These are phyloP conservation scores for Poecilia picta DNA, from an alignment of 2,797 vertebrate genomes.

Conservation along the genomic window DNA sequence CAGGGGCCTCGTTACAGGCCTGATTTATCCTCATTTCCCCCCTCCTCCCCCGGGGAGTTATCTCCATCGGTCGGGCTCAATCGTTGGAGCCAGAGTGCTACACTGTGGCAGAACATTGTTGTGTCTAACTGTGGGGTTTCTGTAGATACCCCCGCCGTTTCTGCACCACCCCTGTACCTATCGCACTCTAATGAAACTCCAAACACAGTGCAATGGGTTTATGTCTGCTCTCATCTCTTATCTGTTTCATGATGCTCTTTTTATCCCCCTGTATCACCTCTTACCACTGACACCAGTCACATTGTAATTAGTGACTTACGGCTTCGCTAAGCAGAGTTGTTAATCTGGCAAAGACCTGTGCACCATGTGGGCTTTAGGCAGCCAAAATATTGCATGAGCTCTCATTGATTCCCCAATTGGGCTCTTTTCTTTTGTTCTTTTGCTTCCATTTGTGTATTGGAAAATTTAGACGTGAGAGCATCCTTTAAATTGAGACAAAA, in stretches of 20 bases:
- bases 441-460: not conserved
- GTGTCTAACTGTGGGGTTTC: conserved; percentile 12
- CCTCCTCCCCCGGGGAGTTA: conserved; percentile 47
- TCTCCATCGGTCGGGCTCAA: conserved; percentile 56
- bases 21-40: conserved; percentile 78
- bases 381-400: conserved; percentile 29
- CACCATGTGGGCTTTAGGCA: conserved; percentile 37
- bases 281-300: conserved; percentile 22
- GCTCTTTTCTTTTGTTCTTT: conserved; percentile 9
- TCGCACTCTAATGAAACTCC: conserved; percentile 59
- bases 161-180: conserved; percentile 43
- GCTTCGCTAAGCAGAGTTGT: conserved; percentile 53
- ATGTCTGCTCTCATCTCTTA: conserved; percentile 32
- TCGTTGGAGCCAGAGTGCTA: conserved; percentile 30
- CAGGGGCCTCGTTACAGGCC: conserved; percentile 70
- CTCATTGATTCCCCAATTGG: conserved; percentile 24
- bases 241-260: conserved; percentile 29
- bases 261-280: conserved; percentile 6
- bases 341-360: conserved; percentile 35
- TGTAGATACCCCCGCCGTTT: conserved; percentile 10
- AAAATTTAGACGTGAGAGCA: not conserved
- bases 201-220: conserved; percentile 33
- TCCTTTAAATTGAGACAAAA: not conserved
- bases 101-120: conserved; percentile 38
- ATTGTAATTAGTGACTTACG: conserved; percentile 52